Percentiles rank a stretch among this genome's conserved stretches.
Conservation (phyloP, 2,797 vertebrate species). For the Enteromius viviparus region DNA sequence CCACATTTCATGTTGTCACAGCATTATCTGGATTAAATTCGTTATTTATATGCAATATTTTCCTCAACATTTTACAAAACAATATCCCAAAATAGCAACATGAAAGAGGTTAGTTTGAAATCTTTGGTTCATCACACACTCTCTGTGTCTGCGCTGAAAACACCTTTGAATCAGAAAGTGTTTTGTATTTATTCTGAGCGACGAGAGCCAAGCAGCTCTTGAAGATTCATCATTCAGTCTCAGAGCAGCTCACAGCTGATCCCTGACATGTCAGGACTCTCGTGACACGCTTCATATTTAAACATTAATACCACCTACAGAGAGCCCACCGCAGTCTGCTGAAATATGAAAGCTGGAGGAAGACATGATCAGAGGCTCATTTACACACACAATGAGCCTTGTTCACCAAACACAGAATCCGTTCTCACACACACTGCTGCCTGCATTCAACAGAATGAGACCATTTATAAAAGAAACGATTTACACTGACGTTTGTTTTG, state of each 20-base stretch:
- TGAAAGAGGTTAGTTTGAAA: too few relatives aligned
- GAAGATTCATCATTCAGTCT: conserved; percentile 47
- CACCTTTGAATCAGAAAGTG: not conserved
- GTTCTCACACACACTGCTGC: not conserved
- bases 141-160: not conserved
- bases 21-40: too few relatives aligned
- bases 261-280: conserved; percentile 4
- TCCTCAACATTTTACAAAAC: too few relatives aligned
- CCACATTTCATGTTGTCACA: too few relatives aligned
- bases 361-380: not conserved
- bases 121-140: not conserved
- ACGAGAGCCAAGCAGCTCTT: conserved; percentile 20
- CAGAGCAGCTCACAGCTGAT: conserved; percentile 53
- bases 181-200: conserved; percentile 16
- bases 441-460: not conserved
- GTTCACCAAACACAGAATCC: not conserved
- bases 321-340: not conserved
- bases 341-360: not conserved
- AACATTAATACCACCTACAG: conserved; percentile 1
- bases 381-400: not conserved
- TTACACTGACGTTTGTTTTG: conserved; percentile 20
- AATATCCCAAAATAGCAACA: too few relatives aligned
- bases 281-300: conserved; percentile 5
- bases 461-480: conserved; percentile 1
- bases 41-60: too few relatives aligned